phyloP scores from a whole-genome alignment of 2,888 invertebrate genomes.

The Drepana falcataria region DNA sequence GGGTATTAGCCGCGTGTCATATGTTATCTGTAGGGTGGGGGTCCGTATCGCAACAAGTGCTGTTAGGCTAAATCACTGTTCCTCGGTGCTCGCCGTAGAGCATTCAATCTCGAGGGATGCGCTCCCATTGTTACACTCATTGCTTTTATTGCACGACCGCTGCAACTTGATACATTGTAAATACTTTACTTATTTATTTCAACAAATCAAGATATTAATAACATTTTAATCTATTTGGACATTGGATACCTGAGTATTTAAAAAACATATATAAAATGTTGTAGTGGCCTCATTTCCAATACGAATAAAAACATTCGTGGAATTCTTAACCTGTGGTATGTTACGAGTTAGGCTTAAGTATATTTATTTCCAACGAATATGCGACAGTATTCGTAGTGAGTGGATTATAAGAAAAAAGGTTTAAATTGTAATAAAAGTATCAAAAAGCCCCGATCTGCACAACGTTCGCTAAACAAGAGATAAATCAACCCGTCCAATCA shows the following conservation, averaged over 20 bases:
- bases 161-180: conserved; percentile 44
- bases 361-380: too few relatives aligned
- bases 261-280: too few relatives aligned
- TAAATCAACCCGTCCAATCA: conserved; percentile 76
- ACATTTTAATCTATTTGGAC: too few relatives aligned
- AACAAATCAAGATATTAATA: too few relatives aligned
- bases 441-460: conserved; percentile 43
- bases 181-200: background rate
- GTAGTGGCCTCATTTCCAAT: too few relatives aligned
- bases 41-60: conserved; percentile 58
- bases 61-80: conserved; percentile 71
- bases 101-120: conserved; percentile 58
- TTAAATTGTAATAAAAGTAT: conserved; percentile 31
- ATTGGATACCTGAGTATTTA: too few relatives aligned
- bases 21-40: conserved; percentile 43
- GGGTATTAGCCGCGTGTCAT: conserved; percentile 58
- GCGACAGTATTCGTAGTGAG: too few relatives aligned
- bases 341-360: too few relatives aligned
- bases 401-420: too few relatives aligned
- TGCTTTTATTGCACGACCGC: conserved; percentile 25
- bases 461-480: conserved; percentile 60
- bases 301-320: too few relatives aligned
- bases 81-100: conserved; percentile 47
- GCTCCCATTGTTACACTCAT: conserved; percentile 44
- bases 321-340: too few relatives aligned